phyloP scores from a whole-genome alignment of 2,797 vertebrate genomes.

The Sebastolobus alascanus region DNA sequence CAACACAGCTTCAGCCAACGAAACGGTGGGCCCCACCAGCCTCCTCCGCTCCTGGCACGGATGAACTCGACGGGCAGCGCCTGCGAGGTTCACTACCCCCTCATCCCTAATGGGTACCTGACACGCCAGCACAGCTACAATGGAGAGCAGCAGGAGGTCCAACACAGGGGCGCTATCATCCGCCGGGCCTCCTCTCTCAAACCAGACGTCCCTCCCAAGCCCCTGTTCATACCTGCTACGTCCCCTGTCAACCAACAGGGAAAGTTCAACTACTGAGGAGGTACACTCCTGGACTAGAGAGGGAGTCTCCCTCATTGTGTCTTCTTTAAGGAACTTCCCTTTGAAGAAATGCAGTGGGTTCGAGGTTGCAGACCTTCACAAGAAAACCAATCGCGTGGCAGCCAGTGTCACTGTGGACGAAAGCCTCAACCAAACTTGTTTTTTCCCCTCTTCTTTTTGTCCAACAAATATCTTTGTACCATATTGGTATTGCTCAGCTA shows the following conservation, averaged over 20 bases:
- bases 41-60: constrained; percentile 87
- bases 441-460: constrained; percentile 71
- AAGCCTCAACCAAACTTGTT: constrained; percentile 83
- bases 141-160: constrained; percentile 83
- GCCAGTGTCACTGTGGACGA: constrained; percentile 75
- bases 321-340: constrained; percentile 60
- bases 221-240: constrained; percentile 86
- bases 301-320: constrained; percentile 41
- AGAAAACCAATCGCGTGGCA: constrained; percentile 61
- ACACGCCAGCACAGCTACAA: constrained; percentile 88
- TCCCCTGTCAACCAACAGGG: constrained; percentile 86
- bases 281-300: constrained; percentile 56
- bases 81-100: constrained; percentile 87
- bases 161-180: constrained; percentile 85
- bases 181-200: constrained; percentile 89
- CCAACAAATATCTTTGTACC: constrained; percentile 88
- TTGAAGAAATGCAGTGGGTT: constrained; percentile 55
- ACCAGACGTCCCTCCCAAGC: constrained; percentile 86
- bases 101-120: constrained; percentile 86
- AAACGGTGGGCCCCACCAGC: constrained; percentile 79
- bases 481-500: constrained; percentile 91
- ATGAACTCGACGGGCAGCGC: constrained; percentile 88
- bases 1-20: constrained; percentile 89
- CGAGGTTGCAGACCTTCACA: constrained; percentile 52
- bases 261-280: constrained; percentile 90